These are phyloP conservation scores for Cotesia glomerata DNA, from an alignment of 1,140 invertebrate species.

Conservation along the genomic window DNA sequence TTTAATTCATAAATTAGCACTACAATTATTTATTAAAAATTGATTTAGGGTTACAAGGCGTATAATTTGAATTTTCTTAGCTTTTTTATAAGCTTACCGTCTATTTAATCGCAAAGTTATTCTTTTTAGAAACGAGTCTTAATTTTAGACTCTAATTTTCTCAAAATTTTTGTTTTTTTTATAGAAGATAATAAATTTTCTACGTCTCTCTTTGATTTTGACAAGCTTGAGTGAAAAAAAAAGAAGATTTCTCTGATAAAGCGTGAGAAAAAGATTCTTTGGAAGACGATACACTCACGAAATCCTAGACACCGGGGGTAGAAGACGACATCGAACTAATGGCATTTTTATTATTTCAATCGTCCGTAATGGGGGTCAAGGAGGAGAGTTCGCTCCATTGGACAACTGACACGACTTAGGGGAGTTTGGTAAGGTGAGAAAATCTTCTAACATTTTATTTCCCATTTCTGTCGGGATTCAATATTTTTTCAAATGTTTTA, in stretches of 20 bases:
- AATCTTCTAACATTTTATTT: not conserved
- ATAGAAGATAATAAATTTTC: not conserved
- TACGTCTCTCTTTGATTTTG: slow-evolving; percentile 34
- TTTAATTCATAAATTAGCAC: too few species aligned
- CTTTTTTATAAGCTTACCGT: too few species aligned
- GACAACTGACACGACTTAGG: slow-evolving; percentile 53
- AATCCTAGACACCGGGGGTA: slow-evolving; percentile 15
- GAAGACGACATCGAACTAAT: slow-evolving; percentile 50
- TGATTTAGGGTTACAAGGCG: too few species aligned
- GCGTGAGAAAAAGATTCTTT: slow-evolving; percentile 30
- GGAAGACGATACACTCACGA: slow-evolving; percentile 19
- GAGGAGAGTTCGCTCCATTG: slow-evolving; percentile 55
- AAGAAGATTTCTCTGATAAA: slow-evolving; percentile 35
- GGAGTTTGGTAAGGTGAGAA: too few species aligned
- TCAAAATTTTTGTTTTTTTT: too few species aligned
- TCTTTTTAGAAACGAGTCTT: too few species aligned
- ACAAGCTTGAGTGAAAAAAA: slow-evolving; percentile 56
- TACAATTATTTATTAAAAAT: too few species aligned
- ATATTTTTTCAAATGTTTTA: slow-evolving; percentile 9
- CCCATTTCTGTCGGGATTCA: not conserved
- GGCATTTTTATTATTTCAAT: slow-evolving; percentile 61
- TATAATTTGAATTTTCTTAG: too few species aligned
- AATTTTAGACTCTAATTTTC: too few species aligned
- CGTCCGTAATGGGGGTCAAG: slow-evolving; percentile 8
- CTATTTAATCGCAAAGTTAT: too few species aligned